Base-by-base conservation (phyloP, 2,888 invertebrate species). In the Megaustenia siamemsis region DNA sequence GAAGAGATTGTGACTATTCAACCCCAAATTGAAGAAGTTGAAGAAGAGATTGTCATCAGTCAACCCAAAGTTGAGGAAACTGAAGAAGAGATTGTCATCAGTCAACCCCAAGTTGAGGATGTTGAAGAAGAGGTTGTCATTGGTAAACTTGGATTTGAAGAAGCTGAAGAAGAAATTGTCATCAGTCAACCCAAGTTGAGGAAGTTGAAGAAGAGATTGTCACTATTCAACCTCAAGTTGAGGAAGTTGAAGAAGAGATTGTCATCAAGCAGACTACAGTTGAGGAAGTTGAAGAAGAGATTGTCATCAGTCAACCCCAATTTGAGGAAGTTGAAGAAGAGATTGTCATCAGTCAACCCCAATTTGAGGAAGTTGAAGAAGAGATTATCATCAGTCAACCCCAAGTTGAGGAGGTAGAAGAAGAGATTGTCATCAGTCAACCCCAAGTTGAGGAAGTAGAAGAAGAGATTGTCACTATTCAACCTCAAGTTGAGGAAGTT, bases 251-350 rank as follows among this genome's bases (percentile, higher is more conserved):
- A 43, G 78, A 86, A 66, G 88, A 88, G 86, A 82, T 85, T 38
- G 45, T 53, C 73, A 69, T 84, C 28, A 86, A 81, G 32, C 82
- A 86, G 40, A 81, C 84, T 15, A 43, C 84, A 35, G 93, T 96
- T 79, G 95, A 96, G 92, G 94, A 95, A 76, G 95, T 81, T 49
- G 35, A 56, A 4, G 92, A 92, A 91, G 89, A 93, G 86, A 90
- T 90, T 18, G 88, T 92, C 38, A 92, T 94, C 89, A 91, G 10
- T 77, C 66, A 78, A 56, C 68, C 83, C 10, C 56, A 79, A 83
- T 82, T 86, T n/a, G 71, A 76, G 71, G 73, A 85, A 49, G 94
- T 95, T 75, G 84, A 83, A 40, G 86, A 84, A 15, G 75, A 86
- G 53, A 45, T 86, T 69, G 77, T 35, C 15, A 66, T 77, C 28